Evolutionary conservation across 2,888 invertebrate genomes (phyloP).

Genomic region (Catocala fraxini): DNA sequence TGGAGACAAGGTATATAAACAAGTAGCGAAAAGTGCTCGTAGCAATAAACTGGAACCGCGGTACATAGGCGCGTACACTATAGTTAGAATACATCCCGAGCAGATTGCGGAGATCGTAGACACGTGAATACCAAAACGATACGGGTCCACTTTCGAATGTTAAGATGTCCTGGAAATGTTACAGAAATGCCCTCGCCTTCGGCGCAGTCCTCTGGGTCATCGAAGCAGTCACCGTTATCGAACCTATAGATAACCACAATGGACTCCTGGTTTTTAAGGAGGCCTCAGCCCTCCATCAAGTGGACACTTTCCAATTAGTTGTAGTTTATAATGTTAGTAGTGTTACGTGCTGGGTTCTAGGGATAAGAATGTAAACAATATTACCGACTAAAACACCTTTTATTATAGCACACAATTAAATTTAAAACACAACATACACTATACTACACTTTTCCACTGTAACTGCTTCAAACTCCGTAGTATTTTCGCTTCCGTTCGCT

Average conservation of each 20-base stretch:
- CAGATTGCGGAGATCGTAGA: slow-evolving; percentile 49
- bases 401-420: too few species aligned
- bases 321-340: slow-evolving; percentile 31
- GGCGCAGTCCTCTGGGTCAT: slow-evolving; percentile 33
- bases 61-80: slow-evolving; percentile 44
- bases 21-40: slow-evolving; percentile 48
- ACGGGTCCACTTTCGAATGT: slow-evolving; percentile 44
- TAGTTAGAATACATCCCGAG: slow-evolving; percentile 46
- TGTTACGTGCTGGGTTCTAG: too few species aligned
- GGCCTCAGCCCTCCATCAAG: slow-evolving; percentile 30
- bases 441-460: too few species aligned
- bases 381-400: too few species aligned
- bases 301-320: slow-evolving; percentile 28
- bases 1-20: slow-evolving; percentile 46
- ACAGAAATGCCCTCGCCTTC: slow-evolving; percentile 38
- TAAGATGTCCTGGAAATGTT: slow-evolving; percentile 48
- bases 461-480: too few species aligned
- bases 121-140: slow-evolving; percentile 49
- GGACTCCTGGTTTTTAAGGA: slow-evolving; percentile 42
- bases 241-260: slow-evolving; percentile 47
- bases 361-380: too few species aligned
- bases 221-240: slow-evolving; percentile 30
- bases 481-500: too few species aligned
- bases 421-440: too few species aligned
- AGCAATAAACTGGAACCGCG: slow-evolving; percentile 39